These are phyloP conservation scores for Zaprionus inermis DNA, from an alignment of 1,140 invertebrate species.

Conservation along the genomic window DNA sequence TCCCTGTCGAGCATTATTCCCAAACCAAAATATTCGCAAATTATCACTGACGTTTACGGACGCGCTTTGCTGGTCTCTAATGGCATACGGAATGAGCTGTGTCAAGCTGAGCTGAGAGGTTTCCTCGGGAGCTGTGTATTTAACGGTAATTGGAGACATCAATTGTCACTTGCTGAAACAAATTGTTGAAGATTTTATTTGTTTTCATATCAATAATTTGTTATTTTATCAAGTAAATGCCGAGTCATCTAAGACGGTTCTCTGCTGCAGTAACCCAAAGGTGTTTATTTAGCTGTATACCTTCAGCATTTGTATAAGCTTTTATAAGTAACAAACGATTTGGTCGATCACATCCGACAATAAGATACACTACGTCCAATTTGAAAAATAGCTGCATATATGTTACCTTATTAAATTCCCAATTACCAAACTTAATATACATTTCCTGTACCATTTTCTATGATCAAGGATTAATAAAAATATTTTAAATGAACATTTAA, in stretches of 20 bases:
- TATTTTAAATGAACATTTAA: too few relatives aligned
- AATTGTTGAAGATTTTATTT: conserved; percentile 14
- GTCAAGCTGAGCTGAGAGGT: not conserved
- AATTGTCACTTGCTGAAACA: conserved; percentile 26
- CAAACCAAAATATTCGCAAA: conserved; percentile 29
- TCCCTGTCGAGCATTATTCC: not conserved
- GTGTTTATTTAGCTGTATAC: not conserved
- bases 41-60: conserved; percentile 76
- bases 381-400: too few relatives aligned
- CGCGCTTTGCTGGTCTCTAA: conserved; percentile 63
- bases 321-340: too few relatives aligned
- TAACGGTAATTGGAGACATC: conserved; percentile 51
- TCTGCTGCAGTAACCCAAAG: not conserved
- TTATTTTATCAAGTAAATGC: conserved; percentile 6
- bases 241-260: not conserved
- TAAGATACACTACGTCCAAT: too few relatives aligned
- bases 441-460: too few relatives aligned
- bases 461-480: too few relatives aligned
- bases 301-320: too few relatives aligned
- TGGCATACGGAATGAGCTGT: conserved; percentile 46
- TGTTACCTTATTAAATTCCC: too few relatives aligned
- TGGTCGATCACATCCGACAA: too few relatives aligned
- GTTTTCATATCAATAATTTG: conserved; percentile 29
- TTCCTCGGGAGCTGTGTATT: conserved; percentile 19
- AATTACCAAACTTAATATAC: too few relatives aligned